Evolutionary conservation across 2,888 invertebrate species (phyloP), one percentile per base, ranked within the genome.

Genomic region (Drosophila longiperda): DNA sequence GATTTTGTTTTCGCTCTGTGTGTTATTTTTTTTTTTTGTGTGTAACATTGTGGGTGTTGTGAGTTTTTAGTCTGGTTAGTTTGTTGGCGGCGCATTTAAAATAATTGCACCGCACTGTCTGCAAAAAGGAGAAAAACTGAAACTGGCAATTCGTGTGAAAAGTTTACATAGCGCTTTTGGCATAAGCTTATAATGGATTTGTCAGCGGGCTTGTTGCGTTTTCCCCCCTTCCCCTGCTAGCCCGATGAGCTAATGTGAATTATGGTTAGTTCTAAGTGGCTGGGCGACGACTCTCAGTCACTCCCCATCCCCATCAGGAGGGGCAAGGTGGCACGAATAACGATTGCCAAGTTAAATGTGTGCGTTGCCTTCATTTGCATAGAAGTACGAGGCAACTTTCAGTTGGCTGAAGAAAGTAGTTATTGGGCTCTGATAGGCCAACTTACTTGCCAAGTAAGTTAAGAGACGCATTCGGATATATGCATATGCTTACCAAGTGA

Each of bases 181-280:
- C 84, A 87, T 87, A 82, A 89, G 85, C 89, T 87, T 73, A 89
- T 89, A 86, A 86, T 86, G 85, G 85, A 86, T 86, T 86, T 86
- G 85, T 85, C 84, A 82, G 73, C 73, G 87, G 71, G 72, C 66
- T 84, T 88, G 79, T 83, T 81, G 78, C 68, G 55, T 40, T 54
- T 38, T 26, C 26, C 7, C 12, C 45, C 45, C 7, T 6, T n/a
- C 5, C 29, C 32, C 54, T 48, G 69, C 45, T 45, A 1, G 42
- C 45, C 20, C 42, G 66, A 61, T 61, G 60, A 78, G 85, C 80
- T 85, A 82, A 82, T 85, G 70, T 78, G 85, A 85, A 76, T 80
- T 88, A 80, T 83, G 88, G 66, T 63, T 78, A 78, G 78, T 73
- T 80, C 49, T 68, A 60, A 78, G 80, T 80, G 83, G 67, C 68